Evolutionary conservation across 2,888 invertebrate genomes (phyloP), one percentile per base, ranked within the genome.

Genomic region (Seira sanloemensis): DNA sequence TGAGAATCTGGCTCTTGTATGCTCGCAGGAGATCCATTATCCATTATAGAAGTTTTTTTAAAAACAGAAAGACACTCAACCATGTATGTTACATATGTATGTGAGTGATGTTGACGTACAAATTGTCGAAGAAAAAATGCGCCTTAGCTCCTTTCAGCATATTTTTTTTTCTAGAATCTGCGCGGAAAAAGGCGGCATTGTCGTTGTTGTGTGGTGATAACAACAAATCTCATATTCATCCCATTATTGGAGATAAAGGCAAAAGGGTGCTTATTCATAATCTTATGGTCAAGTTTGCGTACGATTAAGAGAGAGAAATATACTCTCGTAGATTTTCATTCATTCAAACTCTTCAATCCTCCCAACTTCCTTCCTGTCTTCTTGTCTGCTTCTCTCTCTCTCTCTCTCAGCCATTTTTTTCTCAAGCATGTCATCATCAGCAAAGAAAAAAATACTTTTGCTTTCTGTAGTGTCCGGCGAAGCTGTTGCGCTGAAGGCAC

Each of bases 361-460:
- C 18, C 18, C 5, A 58, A 54, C 79, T 76, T 76, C 66, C 79
- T 84, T 84, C 78, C 83, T 58, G 74, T 75, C 79, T 78, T 72
- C 78, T 71, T 12, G 7, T 78, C 37, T 5, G n/a, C n/a, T n/a
- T 37, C 12, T n/a, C 58, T 67, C 65, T 58, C 37, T 77, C 78
- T 74, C 69, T 78, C 66, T 80, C 84, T 84, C 84, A 78, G 65
- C 74, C 77, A n/a, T n/a, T n/a, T n/a, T n/a, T n/a, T n/a, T 21
- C 66, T 21, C 66, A 24, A 26, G 68, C 68, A n/a, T 37, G 37
- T 58, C 58, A 58, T 4, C 58, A 58, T n/a, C 58, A 37, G 37
- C 58, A 58, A 2, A 58, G n/a, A n/a, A n/a, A n/a, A n/a, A n/a
- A n/a, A n/a, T n/a, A 58, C 58, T 58, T 58, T 58, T 58, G 58